A percentile compares a stretch with the other conserved stretches of the same genome.
Conservation (phyloP, 2,888 invertebrate genomes). For the Sepioteuthis lessoniana region DNA sequence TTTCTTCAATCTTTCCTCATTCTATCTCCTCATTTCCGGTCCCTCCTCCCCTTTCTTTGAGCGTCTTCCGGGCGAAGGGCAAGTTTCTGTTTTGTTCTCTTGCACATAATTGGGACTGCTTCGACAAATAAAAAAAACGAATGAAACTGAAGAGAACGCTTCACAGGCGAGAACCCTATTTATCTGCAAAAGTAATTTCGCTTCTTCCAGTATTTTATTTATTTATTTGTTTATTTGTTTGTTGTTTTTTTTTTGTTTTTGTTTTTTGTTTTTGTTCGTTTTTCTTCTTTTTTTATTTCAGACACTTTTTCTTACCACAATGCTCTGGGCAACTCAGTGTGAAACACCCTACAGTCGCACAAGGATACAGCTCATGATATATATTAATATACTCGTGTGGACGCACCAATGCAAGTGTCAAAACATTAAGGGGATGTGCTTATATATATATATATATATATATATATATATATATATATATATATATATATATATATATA, state of each 20-base stretch:
- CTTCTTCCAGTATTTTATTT: no score
- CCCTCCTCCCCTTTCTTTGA: neutral
- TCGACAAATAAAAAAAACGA: neutral
- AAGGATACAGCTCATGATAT: neutral
- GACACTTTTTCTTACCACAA: neutral
- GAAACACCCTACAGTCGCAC: neutral
- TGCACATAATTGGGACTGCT: constrained; percentile 15
- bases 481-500: no score
- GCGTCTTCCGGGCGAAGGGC: neutral
- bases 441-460: no score
- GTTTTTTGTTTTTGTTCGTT: no score
- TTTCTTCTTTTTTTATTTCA: no score
- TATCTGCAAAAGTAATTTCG: neutral
- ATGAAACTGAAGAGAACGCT: neutral
- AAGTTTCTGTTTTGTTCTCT: neutral
- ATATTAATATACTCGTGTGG: no score
- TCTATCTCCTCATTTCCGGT: neutral
- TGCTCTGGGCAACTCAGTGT: neutral
- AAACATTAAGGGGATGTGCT: no score
- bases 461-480: no score
- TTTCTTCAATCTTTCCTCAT: neutral
- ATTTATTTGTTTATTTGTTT: no score
- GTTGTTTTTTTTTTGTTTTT: no score
- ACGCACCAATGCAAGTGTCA: no score
- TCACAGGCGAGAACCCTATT: neutral